These are phyloP conservation scores for Habrosyne pyritoides DNA, from an alignment of 2,888 invertebrate species.

Conservation along the genomic window DNA sequence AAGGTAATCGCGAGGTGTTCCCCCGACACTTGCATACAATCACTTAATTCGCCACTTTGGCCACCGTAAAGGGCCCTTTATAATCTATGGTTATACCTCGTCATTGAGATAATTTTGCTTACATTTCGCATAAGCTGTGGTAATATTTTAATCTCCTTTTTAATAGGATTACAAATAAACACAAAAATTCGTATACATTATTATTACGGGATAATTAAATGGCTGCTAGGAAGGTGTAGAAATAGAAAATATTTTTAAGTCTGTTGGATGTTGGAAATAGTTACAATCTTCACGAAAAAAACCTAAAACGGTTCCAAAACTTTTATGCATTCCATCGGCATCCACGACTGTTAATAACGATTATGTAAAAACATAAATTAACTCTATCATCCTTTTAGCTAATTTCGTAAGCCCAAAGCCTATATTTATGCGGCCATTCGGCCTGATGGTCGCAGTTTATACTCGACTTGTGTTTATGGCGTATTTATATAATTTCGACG, in stretches of 20 bases:
- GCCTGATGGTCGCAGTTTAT: constrained; percentile 23
- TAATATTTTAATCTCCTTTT: constrained; percentile 6
- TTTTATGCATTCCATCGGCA: neutral
- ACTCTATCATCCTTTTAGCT: constrained; percentile 7
- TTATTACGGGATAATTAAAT: no score
- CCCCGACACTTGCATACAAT: constrained; percentile 52
- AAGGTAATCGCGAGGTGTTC: constrained; percentile 32
- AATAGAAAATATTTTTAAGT: no score
- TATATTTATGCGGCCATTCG: neutral
- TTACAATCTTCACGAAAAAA: no score
- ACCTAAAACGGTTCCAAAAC: neutral
- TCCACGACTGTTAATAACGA: neutral
- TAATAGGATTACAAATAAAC: neutral
- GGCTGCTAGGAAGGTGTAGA: no score
- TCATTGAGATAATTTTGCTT: constrained; percentile 9
- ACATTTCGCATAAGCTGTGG: constrained; percentile 3
- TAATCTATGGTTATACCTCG: constrained; percentile 7
- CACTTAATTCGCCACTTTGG: constrained; percentile 53
- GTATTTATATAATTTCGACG: constrained; percentile 41
- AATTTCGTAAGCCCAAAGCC: constrained; percentile 7
- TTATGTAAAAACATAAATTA: constrained; percentile 2
- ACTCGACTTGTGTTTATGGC: constrained; percentile 37
- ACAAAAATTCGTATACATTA: no score
- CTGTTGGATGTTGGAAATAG: no score
- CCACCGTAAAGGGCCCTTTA: constrained; percentile 5